phyloP scores from a whole-genome alignment of 1,140 invertebrate species.

The Papilio machaon region DNA sequence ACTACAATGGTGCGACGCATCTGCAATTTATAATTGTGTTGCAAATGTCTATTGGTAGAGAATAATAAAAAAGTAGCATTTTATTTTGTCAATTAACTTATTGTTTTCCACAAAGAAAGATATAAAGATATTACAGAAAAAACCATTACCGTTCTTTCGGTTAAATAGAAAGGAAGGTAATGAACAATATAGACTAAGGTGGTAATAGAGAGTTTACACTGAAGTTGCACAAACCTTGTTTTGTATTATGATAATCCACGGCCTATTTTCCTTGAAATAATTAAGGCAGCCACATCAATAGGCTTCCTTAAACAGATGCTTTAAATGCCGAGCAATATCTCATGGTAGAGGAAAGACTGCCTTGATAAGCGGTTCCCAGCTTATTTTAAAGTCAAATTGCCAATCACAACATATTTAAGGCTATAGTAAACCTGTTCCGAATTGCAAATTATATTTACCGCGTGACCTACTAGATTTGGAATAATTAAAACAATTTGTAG shows the following conservation, averaged over 20 bases:
- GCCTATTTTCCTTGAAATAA: conserved; percentile 27
- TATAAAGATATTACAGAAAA: no score
- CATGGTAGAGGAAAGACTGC: conserved; percentile 27
- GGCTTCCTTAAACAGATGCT: conserved; percentile 34
- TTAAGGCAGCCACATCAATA: conserved; percentile 22
- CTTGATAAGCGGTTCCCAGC: conserved; percentile 37
- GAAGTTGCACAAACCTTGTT: not conserved
- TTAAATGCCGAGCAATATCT: conserved; percentile 35
- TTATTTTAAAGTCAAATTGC: conserved; percentile 40
- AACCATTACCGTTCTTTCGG: no score
- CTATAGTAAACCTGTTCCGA: conserved; percentile 29
- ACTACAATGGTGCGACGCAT: no score
- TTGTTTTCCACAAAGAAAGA: no score
- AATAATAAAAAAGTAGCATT: no score
- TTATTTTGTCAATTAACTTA: no score
- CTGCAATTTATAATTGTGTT: no score
- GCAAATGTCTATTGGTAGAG: no score
- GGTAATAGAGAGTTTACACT: not conserved
- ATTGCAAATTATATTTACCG: conserved; percentile 33
- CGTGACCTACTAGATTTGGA: conserved; percentile 22
- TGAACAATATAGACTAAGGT: not conserved
- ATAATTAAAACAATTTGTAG: not conserved
- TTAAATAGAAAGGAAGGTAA: no score
- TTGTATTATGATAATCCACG: not conserved
- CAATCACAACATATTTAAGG: conserved; percentile 39